Percentiles rank a stretch among this genome's conserved stretches.
phyloP scores from a whole-genome alignment of 2,113 vertebrate genomes.

The Lathamus discolor region DNA sequence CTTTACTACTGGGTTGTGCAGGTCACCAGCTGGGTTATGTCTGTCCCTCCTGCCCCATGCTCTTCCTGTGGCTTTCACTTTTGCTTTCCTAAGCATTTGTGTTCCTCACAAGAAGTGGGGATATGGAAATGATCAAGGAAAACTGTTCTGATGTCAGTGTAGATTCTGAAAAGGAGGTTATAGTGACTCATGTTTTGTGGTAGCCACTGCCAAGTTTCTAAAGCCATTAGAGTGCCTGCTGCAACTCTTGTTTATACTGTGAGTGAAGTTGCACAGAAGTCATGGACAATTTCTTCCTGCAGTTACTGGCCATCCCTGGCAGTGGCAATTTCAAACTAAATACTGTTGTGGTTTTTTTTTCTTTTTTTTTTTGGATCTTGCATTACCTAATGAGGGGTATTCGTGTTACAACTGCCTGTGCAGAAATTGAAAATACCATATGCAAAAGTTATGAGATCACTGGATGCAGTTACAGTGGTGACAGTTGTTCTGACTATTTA shows the following conservation, averaged over 20 bases:
- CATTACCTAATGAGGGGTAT: rapidly evolving
- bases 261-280: neutral
- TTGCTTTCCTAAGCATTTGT: neutral
- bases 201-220: neutral
- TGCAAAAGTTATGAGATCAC: neutral
- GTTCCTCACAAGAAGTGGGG: neutral
- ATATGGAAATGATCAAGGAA: neutral
- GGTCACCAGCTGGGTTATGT: neutral
- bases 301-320: neutral
- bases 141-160: neutral
- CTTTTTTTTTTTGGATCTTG: neutral
- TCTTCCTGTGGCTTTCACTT: neutral
- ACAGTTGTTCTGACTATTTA: neutral
- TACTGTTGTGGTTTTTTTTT: too few relatives aligned
- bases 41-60: rapidly evolving
- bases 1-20: rapidly evolving
- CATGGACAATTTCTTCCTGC: neutral
- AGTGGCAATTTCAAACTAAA: neutral
- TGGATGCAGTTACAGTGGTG: neutral
- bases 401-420: neutral
- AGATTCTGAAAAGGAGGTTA: neutral
- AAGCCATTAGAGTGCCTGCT: rapidly evolving
- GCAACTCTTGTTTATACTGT: neutral
- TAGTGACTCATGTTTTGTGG: neutral
- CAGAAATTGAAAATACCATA: neutral